phyloP scores from a whole-genome alignment of 1,140 invertebrate species.

The Aradophagus sp. region DNA sequence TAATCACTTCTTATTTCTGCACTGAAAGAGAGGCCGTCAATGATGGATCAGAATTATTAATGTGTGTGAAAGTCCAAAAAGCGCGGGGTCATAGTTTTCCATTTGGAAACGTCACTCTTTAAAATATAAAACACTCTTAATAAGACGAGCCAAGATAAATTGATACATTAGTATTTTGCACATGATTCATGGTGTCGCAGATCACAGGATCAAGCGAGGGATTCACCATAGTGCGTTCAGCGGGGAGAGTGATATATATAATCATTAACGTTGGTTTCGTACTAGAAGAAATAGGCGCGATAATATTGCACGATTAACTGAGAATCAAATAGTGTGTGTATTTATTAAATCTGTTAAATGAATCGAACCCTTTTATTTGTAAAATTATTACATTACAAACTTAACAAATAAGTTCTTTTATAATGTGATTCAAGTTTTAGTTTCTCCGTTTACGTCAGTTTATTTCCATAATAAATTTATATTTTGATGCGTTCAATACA shows the following conservation, averaged over 20 bases:
- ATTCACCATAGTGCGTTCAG: conserved; percentile 35
- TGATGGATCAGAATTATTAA: conserved; percentile 49
- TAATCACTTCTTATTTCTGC: no score
- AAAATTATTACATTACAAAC: no score
- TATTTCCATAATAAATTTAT: no score
- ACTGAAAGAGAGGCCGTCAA: conserved; percentile 40
- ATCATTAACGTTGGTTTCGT: conserved; percentile 68
- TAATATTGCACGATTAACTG: no score
- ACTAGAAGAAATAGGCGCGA: conserved; percentile 65
- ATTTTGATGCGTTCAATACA: no score
- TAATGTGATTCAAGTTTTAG: no score
- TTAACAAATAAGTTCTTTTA: no score
- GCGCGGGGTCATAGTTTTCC: conserved; percentile 54
- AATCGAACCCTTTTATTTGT: no score
- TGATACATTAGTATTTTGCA: conserved; percentile 69
- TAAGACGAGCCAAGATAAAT: conserved; percentile 69
- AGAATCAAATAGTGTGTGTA: no score
- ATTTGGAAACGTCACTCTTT: conserved; percentile 55
- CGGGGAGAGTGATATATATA: conserved; percentile 62
- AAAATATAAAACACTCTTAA: conserved; percentile 68
- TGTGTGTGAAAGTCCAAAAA: conserved; percentile 41
- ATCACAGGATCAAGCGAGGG: conserved; percentile 51
- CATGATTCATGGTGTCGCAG: conserved; percentile 68
- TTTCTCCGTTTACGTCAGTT: no score
- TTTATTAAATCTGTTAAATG: no score